phyloP scores from a whole-genome alignment of 2,113 vertebrate genomes.

The Pogona vitticeps region DNA sequence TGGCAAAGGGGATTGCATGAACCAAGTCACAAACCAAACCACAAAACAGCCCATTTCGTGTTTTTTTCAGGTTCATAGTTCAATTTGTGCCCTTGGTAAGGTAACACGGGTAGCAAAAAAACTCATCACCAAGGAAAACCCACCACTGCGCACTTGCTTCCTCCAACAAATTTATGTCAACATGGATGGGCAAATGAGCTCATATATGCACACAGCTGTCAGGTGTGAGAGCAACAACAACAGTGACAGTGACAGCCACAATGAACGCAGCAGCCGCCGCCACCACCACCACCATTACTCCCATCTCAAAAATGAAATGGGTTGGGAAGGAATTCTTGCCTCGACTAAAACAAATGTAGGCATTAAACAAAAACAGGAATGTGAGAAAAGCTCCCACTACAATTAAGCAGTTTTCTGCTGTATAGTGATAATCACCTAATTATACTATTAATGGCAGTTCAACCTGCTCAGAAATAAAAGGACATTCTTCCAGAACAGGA shows the following conservation, averaged over 20 bases:
- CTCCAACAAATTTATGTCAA: not conserved
- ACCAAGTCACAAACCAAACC: too few species aligned
- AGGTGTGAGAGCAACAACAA: slow-evolving; percentile 61
- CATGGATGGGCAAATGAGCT: slow-evolving; percentile 1
- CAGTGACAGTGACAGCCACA: slow-evolving; percentile 53
- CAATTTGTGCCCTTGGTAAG: too few species aligned
- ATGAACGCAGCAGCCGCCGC: slow-evolving; percentile 52
- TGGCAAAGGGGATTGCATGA: too few species aligned
- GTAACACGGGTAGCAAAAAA: too few species aligned
- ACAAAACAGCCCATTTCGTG: too few species aligned
- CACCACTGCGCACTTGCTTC: too few species aligned
- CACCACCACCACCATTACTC: slow-evolving; percentile 12
- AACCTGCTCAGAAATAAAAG: slow-evolving; percentile 84
- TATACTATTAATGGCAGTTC: slow-evolving; percentile 88
- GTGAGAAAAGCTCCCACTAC: slow-evolving; percentile 71
- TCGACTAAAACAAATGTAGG: not conserved
- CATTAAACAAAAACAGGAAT: slow-evolving; percentile 68
- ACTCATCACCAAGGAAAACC: too few species aligned
- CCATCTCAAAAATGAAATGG: slow-evolving; percentile 66
- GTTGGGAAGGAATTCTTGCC: slow-evolving; percentile 64
- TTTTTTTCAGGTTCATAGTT: too few species aligned
- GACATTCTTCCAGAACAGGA: slow-evolving; percentile 81
- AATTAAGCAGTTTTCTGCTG: slow-evolving; percentile 85
- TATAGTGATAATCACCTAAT: slow-evolving; percentile 86
- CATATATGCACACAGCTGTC: slow-evolving; percentile 68